Percentiles rank a stretch among this genome's conserved stretches.
Conservation (phyloP, 2,888 invertebrate genomes). For the Drosophila prostipennis region DNA sequence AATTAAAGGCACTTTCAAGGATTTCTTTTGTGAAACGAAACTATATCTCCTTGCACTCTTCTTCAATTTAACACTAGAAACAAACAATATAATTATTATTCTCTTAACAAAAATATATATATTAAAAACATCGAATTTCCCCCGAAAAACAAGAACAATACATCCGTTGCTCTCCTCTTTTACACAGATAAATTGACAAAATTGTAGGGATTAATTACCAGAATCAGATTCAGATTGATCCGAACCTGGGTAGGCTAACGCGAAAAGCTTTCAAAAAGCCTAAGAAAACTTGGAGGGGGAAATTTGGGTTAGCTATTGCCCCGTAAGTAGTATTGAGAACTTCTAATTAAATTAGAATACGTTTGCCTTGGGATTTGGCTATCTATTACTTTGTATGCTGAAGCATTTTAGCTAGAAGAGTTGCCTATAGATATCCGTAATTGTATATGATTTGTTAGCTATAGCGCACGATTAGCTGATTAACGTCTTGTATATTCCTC, state of each 20-base stretch:
- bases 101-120: constrained; percentile 25
- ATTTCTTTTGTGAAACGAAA: constrained; percentile 62
- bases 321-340: constrained; percentile 21
- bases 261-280: constrained; percentile 61
- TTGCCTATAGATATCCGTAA: constrained; percentile 7
- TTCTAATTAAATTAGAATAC: constrained; percentile 48
- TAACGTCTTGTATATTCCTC: constrained; percentile 48
- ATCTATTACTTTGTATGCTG: constrained; percentile 9
- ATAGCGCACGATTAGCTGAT: constrained; percentile 43
- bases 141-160: constrained; percentile 48
- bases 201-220: constrained; percentile 71
- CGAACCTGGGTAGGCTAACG: constrained; percentile 20
- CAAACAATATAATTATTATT: constrained; percentile 37
- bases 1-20: constrained; percentile 77
- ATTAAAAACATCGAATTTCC: constrained; percentile 26
- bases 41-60: constrained; percentile 38
- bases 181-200: constrained; percentile 64
- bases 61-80: constrained; percentile 45
- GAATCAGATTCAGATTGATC: constrained; percentile 2
- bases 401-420: constrained; percentile 27
- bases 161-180: constrained; percentile 6
- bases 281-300: constrained; percentile 28
- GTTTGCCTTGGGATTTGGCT: constrained; percentile 2
- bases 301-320: constrained; percentile 6
- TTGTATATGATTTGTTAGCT: constrained; percentile 46